Conservation (phyloP, 2,113 vertebrate species). For the Penelope pileata region DNA sequence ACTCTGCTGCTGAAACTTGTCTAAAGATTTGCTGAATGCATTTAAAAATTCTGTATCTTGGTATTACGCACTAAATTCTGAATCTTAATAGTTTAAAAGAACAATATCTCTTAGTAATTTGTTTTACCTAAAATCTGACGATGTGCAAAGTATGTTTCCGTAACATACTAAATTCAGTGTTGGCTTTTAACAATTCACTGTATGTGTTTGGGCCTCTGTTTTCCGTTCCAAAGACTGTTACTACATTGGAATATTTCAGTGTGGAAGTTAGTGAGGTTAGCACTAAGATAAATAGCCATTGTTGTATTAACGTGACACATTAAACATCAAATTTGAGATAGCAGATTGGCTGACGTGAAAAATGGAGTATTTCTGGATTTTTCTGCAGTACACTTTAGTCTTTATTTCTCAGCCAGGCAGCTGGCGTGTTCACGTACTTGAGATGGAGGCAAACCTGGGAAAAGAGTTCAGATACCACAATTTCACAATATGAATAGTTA, state of each 20-base stretch:
- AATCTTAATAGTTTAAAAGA: neutral
- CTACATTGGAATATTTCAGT: neutral
- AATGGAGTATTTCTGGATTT: neutral
- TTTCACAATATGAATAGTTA: neutral
- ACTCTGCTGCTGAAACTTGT: neutral
- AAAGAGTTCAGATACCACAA: constrained; percentile 9
- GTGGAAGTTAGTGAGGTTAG: neutral
- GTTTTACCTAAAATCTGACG: neutral
- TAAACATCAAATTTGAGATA: neutral
- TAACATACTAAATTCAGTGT: neutral
- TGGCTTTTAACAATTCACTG: neutral
- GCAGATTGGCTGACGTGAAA: neutral
- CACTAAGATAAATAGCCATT: neutral
- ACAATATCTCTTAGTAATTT: neutral
- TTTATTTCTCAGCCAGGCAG: neutral
- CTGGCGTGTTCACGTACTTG: accelerated
- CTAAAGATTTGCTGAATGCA: neutral
- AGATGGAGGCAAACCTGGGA: neutral
- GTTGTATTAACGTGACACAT: neutral
- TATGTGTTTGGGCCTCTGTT: neutral
- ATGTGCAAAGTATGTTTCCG: neutral
- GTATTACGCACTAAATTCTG: neutral
- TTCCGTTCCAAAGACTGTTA: neutral
- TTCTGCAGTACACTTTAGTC: neutral
- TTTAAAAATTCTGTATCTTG: neutral